These are phyloP conservation scores for Ophiothrix spiculata DNA, from an alignment of 35 echinoderm and acorn worm genomes.

Conservation along the genomic window DNA sequence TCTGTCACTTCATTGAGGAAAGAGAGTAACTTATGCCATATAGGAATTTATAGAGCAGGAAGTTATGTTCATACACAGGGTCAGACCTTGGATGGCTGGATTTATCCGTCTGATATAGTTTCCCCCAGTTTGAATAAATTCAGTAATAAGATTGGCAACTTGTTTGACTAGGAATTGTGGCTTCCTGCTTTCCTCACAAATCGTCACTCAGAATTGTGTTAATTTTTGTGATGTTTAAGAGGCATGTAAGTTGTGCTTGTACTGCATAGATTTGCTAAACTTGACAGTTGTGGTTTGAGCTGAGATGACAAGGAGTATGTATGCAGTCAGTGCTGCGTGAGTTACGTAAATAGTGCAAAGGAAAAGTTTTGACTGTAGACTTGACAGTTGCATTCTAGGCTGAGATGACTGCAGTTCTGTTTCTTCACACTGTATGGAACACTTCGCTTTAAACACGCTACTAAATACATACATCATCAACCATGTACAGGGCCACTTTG, in stretches of 20 bases:
- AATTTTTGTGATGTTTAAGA: too few relatives aligned
- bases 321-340: neutral
- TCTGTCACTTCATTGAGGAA: too few relatives aligned
- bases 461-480: too few relatives aligned
- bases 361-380: neutral
- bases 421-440: neutral
- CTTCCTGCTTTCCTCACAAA: neutral
- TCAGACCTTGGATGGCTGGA: too few relatives aligned
- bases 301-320: neutral
- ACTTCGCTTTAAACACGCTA: neutral
- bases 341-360: neutral
- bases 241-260: too few relatives aligned
- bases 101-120: too few relatives aligned
- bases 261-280: neutral
- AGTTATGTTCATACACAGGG: too few relatives aligned
- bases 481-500: slow-evolving; percentile 7
- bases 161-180: neutral
- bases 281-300: neutral
- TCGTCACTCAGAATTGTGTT: too few relatives aligned
- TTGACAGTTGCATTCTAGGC: neutral
- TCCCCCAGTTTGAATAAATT: too few relatives aligned
- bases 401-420: neutral
- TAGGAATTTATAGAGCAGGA: neutral
- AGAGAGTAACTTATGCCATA: neutral
- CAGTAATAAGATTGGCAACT: neutral